phyloP scores from a whole-genome alignment of 2,888 invertebrate genomes.

The Zygogramma bicolorata region DNA sequence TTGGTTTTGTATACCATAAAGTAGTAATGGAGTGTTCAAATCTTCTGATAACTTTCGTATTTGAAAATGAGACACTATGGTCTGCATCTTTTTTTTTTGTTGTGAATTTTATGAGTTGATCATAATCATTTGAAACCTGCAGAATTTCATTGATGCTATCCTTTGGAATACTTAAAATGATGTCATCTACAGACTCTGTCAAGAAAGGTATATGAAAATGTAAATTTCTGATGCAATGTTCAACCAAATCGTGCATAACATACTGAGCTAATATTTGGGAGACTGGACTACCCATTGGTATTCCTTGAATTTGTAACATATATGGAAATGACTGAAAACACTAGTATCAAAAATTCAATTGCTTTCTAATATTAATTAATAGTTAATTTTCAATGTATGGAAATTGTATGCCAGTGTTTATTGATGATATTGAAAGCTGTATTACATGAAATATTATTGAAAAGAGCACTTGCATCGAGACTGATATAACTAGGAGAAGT shows the following conservation, averaged over 20 bases:
- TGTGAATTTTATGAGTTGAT: conserved; percentile 9
- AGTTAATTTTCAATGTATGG: no score
- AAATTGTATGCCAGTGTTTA: no score
- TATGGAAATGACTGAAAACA: no score
- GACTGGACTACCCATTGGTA: conserved; percentile 26
- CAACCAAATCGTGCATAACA: conserved; percentile 34
- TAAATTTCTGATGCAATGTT: conserved; percentile 16
- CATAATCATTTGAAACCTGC: conserved; percentile 3
- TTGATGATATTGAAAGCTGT: no score
- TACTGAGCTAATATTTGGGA: conserved; percentile 29
- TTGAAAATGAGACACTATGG: conserved; percentile 30
- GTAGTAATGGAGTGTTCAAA: conserved; percentile 23
- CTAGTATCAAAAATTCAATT: no score
- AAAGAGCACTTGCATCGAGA: no score
- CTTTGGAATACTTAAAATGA: conserved; percentile 11
- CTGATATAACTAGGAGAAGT: no score
- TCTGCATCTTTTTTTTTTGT: background rate
- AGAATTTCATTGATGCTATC: background rate
- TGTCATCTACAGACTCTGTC: conserved; percentile 35
- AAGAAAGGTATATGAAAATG: conserved; percentile 22
- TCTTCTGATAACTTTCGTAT: conserved; percentile 35
- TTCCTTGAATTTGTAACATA: conserved; percentile 26
- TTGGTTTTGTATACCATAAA: conserved; percentile 39
- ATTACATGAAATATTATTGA: no score
- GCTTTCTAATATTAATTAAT: no score